Base-by-base conservation (phyloP, 2,797 vertebrate genomes). In the Rachycentron canadum region DNA sequence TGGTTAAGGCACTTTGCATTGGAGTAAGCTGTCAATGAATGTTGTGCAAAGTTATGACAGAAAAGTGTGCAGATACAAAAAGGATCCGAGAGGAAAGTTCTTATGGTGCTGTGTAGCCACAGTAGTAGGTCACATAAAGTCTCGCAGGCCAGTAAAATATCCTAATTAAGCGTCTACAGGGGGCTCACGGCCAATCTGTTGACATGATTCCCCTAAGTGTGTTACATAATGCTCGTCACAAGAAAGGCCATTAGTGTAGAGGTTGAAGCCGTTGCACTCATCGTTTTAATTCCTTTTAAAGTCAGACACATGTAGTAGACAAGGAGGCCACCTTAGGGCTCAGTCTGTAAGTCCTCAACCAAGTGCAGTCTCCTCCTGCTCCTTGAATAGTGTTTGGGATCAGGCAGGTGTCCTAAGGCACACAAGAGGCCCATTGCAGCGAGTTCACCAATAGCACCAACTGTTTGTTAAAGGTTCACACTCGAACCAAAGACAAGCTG, bases 1-100 rank as follows among this genome's bases (percentile, higher is more conserved):
- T 63, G 65, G 34, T 79, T 79, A 85, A 92, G 90, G 89, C 91
- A 91, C 89, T 82, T 87, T 34, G 76, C 73, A 57, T 67, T 26
- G 60, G 38, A 78, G 59, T 40, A 56, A 73, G 74, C 59, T 21
- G 43, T 74, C 50, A 34, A 41, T 38, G 45, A 55, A 40, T 56
- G 12, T 36, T 8, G 65, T 65, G 72, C 59, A 78, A 67, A 62
- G 56, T 61, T 69, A 30, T 17, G 41, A 81, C 45, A 72, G 43
- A 58, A 76, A 38, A 65, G 59, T 59, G 59, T 68, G 69, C 78
- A 67, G 78, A 78, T 50, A 58, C 49, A 78, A 76, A 73, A 25
- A 60, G 38, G 34, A 77, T 69, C 63, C 21, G 8, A 30, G 45
- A 50, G 34, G 12, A 58, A 5, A 0, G 72, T 43, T 30, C 47